Evolutionary conservation across 2,888 invertebrate genomes (phyloP).

Genomic region (Gastrophysa polygoni): DNA sequence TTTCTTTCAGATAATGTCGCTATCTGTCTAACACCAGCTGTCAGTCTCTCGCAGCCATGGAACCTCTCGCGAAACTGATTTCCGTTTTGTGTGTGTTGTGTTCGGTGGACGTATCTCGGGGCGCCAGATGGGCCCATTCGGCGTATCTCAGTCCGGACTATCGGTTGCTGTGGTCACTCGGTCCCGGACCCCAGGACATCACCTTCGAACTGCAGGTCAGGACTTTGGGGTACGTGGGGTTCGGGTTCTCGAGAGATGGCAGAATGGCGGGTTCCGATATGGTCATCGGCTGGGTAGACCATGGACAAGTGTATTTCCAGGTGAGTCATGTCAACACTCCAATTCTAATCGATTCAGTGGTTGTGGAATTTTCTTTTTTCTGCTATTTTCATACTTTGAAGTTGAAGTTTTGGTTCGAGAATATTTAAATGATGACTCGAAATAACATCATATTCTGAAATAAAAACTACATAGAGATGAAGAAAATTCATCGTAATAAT

Average conservation of each 20-base stretch:
- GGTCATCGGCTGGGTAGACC: constrained; percentile 89
- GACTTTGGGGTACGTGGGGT: constrained; percentile 84
- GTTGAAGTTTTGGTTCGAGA: too few species aligned
- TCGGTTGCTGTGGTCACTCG: constrained; percentile 74
- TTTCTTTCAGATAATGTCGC: constrained; percentile 41
- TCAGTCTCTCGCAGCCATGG: constrained; percentile 42
- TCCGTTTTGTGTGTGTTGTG: constrained; percentile 46
- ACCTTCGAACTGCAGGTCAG: constrained; percentile 84
- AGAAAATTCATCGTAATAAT: too few species aligned
- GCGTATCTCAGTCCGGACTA: constrained; percentile 63
- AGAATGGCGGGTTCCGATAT: constrained; percentile 84
- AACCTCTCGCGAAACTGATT: constrained; percentile 32
- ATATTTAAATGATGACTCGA: too few species aligned
- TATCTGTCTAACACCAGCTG: constrained; percentile 26
- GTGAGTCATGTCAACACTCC: constrained; percentile 60
- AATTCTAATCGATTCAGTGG: neutral
- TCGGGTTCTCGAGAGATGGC: constrained; percentile 84
- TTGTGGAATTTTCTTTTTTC: too few species aligned
- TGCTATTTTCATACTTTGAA: too few species aligned
- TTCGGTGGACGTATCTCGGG: constrained; percentile 51
- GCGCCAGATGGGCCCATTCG: constrained; percentile 59
- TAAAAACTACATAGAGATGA: too few species aligned
- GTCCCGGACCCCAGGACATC: constrained; percentile 73
- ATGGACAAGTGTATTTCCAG: constrained; percentile 79
- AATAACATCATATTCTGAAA: too few species aligned